Conservation (phyloP, 2,113 vertebrate genomes). For the Trematomus loennbergii region DNA sequence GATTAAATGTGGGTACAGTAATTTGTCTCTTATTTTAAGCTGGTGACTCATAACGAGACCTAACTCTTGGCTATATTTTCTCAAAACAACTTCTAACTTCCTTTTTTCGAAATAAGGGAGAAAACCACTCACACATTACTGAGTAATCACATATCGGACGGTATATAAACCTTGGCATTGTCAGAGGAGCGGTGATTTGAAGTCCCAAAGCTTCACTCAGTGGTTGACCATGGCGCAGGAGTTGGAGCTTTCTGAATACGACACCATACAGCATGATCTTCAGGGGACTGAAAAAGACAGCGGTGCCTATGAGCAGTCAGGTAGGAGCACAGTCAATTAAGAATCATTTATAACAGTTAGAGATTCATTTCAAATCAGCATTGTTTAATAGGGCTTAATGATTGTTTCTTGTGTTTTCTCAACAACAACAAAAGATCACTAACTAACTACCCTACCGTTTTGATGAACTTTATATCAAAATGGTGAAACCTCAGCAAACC, state of each 20-base stretch:
- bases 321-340: slow-evolving; percentile 32
- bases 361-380: neutral
- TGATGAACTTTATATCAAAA: neutral
- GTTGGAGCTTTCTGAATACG: slow-evolving; percentile 15
- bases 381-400: neutral
- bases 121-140: rapidly evolving
- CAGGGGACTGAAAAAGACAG: rapidly evolving
- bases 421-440: neutral
- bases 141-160: rapidly evolving
- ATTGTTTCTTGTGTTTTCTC: neutral
- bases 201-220: neutral
- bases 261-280: neutral
- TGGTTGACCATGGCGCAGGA: slow-evolving; percentile 31
- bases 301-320: slow-evolving; percentile 1
- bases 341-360: neutral
- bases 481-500: neutral
- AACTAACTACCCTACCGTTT: neutral
- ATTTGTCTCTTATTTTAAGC: neutral
- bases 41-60: neutral
- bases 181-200: neutral
- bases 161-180: too few species aligned
- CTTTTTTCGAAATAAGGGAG: neutral
- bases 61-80: neutral
- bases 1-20: neutral
- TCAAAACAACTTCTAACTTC: slow-evolving; percentile 1